Conservation (phyloP, 1,140 invertebrate genomes). For the Babylonia areolata region DNA sequence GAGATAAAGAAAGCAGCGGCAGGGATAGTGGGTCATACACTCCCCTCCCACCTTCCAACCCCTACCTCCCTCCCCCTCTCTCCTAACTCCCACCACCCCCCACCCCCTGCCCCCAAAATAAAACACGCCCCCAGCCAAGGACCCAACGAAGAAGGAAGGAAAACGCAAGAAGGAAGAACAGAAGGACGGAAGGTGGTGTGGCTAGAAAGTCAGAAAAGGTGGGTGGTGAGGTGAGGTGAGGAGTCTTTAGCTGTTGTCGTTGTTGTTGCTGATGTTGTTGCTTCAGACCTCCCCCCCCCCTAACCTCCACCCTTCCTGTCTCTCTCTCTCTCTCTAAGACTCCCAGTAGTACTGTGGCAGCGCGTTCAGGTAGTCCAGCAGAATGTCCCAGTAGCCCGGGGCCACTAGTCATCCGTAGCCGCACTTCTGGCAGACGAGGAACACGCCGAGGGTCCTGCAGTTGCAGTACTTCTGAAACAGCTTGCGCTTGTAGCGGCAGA, state of each 20-base stretch:
- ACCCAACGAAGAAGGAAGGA: too few species aligned
- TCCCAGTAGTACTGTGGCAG: conserved; percentile 47
- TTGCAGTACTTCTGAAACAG: conserved; percentile 69
- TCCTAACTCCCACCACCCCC: too few species aligned
- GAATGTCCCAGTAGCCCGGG: conserved; percentile 48
- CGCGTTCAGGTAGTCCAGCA: conserved; percentile 44
- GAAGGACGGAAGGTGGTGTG: neutral
- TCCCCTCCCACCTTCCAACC: too few species aligned
- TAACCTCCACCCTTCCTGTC: neutral
- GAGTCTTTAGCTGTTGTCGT: too few species aligned
- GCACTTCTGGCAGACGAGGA: conserved; percentile 71
- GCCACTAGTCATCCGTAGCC: conserved; percentile 57
- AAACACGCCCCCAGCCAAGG: too few species aligned
- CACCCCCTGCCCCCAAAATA: too few species aligned
- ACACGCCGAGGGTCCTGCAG: conserved; percentile 71
- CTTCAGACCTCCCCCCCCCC: neutral
- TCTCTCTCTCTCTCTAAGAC: conserved; percentile 17
- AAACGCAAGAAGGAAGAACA: neutral
- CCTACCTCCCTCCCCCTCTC: too few species aligned
- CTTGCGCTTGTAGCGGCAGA: conserved; percentile 63
- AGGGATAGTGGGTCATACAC: neutral
- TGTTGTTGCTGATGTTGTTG: neutral
- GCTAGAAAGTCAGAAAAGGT: too few species aligned
- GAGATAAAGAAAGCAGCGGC: neutral
- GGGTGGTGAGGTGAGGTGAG: too few species aligned